phyloP scores from a whole-genome alignment of 2,797 vertebrate genomes.

The Sphenodon punctatus region DNA sequence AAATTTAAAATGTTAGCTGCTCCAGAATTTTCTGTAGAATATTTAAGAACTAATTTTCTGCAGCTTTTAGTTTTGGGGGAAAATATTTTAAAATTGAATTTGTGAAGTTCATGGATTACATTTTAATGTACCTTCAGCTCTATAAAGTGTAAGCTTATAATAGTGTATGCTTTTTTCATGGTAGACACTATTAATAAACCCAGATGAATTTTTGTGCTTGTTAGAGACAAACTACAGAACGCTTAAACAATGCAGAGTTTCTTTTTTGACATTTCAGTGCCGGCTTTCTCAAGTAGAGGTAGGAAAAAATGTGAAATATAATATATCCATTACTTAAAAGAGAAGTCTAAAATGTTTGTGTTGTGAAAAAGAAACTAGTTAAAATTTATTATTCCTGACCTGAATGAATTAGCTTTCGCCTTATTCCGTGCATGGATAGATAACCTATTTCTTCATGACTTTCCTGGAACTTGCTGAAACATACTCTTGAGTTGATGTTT shows the following conservation, averaged over 20 bases:
- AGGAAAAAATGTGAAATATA: conserved; percentile 79
- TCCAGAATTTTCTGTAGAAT: conserved; percentile 79
- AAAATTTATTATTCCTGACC: conserved; percentile 77
- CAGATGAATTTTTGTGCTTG: conserved; percentile 58
- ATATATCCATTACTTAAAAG: conserved; percentile 75
- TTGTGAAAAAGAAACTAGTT: conserved; percentile 81
- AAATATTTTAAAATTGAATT: conserved; percentile 78
- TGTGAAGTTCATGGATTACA: conserved; percentile 68
- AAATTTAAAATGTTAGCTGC: conserved; percentile 77
- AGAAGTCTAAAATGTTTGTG: conserved; percentile 81
- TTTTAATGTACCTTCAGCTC: conserved; percentile 75
- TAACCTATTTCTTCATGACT: conserved; percentile 84
- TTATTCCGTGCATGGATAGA: conserved; percentile 93
- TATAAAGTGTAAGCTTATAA: conserved; percentile 77
- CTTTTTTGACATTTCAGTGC: conserved; percentile 72
- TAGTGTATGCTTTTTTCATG: conserved; percentile 74
- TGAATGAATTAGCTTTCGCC: conserved; percentile 87
- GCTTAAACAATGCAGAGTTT: conserved; percentile 63
- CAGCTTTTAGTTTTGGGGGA: conserved; percentile 80
- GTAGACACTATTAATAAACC: conserved; percentile 65
- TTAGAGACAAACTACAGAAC: conserved; percentile 63
- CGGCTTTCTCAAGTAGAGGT: conserved; percentile 80
- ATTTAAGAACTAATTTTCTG: conserved; percentile 80
- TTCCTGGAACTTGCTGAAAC: conserved; percentile 71
- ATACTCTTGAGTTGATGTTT: conserved; percentile 70